Evolutionary conservation across 2,888 invertebrate species (phyloP).

Genomic region (Drosophila putrida): DNA sequence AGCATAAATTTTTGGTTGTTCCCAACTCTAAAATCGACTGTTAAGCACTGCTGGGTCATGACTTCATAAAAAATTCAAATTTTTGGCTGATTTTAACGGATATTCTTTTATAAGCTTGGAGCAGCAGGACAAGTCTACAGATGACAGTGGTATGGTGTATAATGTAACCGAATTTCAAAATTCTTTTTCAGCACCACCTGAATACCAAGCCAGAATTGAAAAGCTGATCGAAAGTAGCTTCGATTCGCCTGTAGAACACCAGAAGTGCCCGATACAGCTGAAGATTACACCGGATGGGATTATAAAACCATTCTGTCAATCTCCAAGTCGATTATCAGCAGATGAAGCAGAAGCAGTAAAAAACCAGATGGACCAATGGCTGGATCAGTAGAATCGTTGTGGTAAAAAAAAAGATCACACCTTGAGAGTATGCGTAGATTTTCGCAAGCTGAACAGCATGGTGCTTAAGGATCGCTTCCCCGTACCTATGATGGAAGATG

Average conservation of each 20-base stretch:
- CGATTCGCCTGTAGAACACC: not conserved
- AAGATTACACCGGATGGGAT: conserved; percentile 17
- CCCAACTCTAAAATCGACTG: not conserved
- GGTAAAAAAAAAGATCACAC: conserved; percentile 7
- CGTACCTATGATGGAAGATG: conserved; percentile 18
- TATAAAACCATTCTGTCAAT: too few species aligned
- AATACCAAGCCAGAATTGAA: not conserved
- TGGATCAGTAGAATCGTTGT: conserved; percentile 4
- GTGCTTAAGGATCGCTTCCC: conserved; percentile 15
- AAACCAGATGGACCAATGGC: conserved; percentile 13
- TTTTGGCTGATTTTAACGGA: too few species aligned
- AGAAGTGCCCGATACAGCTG: conserved; percentile 12
- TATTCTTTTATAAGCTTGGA: too few species aligned
- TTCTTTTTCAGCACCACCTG: not conserved
- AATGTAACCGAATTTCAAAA: too few species aligned
- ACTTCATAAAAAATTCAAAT: too few species aligned
- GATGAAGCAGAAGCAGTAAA: conserved; percentile 4
- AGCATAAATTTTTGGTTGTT: too few species aligned
- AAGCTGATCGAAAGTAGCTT: not conserved
- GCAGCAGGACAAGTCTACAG: too few species aligned
- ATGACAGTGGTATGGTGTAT: too few species aligned
- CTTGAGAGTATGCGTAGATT: conserved; percentile 13
- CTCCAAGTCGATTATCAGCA: conserved; percentile 8
- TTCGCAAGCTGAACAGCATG: conserved; percentile 15
- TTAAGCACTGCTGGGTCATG: not conserved